Percentiles rank a stretch among this genome's conserved stretches.
phyloP scores from a whole-genome alignment of 2,888 invertebrate species.

The Andrena chrysosceles region DNA sequence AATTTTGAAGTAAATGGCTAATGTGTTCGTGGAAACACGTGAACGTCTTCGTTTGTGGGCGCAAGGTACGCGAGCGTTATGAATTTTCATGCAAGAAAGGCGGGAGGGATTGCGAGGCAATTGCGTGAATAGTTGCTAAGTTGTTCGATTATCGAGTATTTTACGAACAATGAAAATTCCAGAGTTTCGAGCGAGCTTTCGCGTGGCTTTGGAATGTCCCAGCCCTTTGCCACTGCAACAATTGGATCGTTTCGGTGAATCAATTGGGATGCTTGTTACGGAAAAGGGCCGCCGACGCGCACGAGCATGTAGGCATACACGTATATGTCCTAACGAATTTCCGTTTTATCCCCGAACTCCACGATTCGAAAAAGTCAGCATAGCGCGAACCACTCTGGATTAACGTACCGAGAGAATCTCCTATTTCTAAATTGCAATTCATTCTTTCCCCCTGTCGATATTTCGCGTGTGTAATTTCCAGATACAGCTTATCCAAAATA shows the following conservation, averaged over 20 bases:
- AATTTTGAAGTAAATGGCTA: not conserved
- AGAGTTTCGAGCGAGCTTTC: not conserved
- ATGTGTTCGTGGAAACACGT: no score
- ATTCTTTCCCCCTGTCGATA: not conserved
- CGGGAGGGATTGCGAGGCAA: not conserved
- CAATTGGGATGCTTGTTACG: conserved; percentile 8
- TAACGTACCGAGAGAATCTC: conserved; percentile 10
- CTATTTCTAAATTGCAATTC: conserved; percentile 44
- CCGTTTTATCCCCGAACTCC: conserved; percentile 45
- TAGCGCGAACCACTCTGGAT: conserved; percentile 31
- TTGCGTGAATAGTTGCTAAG: not conserved
- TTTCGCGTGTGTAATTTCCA: not conserved
- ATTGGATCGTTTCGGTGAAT: conserved; percentile 43
- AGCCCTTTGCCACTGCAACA: conserved; percentile 17
- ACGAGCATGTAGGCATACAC: not conserved
- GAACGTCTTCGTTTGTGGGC: no score
- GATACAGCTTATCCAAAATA: no score
- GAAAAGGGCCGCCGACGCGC: not conserved
- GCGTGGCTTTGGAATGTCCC: not conserved
- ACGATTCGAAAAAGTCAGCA: conserved; percentile 53
- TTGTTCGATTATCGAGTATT: not conserved
- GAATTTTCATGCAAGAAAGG: not conserved
- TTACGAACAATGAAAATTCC: conserved; percentile 1
- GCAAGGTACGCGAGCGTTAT: not conserved
- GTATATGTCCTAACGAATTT: conserved; percentile 48